Evolutionary conservation across 1,140 invertebrate genomes (phyloP).

Genomic region (Drosophila burlai): DNA sequence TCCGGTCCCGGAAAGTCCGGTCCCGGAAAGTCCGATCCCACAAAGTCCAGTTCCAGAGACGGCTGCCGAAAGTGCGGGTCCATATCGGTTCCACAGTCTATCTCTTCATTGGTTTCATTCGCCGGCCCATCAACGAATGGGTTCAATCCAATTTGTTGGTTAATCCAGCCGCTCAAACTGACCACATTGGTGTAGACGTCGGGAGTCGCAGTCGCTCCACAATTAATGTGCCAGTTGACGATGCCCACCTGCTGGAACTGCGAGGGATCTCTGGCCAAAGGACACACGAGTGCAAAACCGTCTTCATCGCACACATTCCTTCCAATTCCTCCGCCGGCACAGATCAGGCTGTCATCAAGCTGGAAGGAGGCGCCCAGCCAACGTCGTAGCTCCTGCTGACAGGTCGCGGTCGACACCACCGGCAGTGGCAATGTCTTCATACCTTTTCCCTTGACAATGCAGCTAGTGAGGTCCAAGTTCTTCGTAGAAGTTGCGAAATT

Average conservation of each 20-base stretch:
- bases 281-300: neutral
- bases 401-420: neutral
- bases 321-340: neutral
- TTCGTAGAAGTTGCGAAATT: neutral
- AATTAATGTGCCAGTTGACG: neutral
- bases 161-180: neutral
- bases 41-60: too few relatives aligned
- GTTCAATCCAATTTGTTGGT: neutral
- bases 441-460: fast-evolving
- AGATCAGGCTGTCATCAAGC: neutral
- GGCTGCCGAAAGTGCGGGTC: too few relatives aligned
- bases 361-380: neutral
- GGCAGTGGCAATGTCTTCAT: neutral
- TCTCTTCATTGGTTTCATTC: too few relatives aligned
- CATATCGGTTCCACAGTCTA: too few relatives aligned
- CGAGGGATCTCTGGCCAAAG: neutral
- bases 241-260: slow-evolving; percentile 1
- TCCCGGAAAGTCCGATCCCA: too few relatives aligned
- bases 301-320: neutral
- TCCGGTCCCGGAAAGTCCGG: too few relatives aligned
- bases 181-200: neutral
- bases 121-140: neutral
- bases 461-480: neutral
- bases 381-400: neutral
- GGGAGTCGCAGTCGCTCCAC: neutral